Evolutionary conservation across 2,888 invertebrate species (phyloP).

Genomic region (Neelides folsomi): DNA sequence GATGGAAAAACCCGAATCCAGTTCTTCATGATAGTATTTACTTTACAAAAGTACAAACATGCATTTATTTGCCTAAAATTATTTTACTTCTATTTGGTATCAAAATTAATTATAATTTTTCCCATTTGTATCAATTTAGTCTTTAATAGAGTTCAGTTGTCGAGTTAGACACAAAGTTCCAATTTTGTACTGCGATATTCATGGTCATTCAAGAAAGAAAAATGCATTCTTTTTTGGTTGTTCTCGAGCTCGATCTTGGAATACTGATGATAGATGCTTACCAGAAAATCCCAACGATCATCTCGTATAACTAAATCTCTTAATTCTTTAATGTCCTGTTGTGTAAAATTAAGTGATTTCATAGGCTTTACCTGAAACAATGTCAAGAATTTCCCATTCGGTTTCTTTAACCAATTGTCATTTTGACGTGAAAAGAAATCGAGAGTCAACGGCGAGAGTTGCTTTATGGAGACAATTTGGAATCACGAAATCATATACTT

Average conservation of each 20-base stretch:
- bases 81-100: too few species aligned
- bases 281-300: constrained; percentile 21
- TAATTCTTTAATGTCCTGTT: too few species aligned
- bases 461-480: constrained; percentile 74
- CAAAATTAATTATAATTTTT: background rate
- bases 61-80: background rate
- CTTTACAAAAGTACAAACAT: constrained; percentile 52
- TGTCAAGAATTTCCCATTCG: constrained; percentile 55
- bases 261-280: constrained; percentile 14
- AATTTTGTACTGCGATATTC: constrained; percentile 71
- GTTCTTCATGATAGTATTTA: constrained; percentile 67
- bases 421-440: constrained; percentile 59
- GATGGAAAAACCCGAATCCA: constrained; percentile 65
- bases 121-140: constrained; percentile 1
- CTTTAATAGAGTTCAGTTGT: constrained; percentile 24
- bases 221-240: constrained; percentile 96
- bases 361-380: constrained; percentile 56
- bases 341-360: constrained; percentile 15
- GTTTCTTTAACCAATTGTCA: constrained; percentile 61
- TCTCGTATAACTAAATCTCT: too few species aligned
- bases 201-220: constrained; percentile 87
- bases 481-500: constrained; percentile 61
- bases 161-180: constrained; percentile 16
- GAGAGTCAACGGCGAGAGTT: constrained; percentile 71
- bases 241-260: constrained; percentile 27